These are phyloP conservation scores for Ennomos erosarius DNA, from an alignment of 2,888 invertebrate genomes.

Conservation along the genomic window DNA sequence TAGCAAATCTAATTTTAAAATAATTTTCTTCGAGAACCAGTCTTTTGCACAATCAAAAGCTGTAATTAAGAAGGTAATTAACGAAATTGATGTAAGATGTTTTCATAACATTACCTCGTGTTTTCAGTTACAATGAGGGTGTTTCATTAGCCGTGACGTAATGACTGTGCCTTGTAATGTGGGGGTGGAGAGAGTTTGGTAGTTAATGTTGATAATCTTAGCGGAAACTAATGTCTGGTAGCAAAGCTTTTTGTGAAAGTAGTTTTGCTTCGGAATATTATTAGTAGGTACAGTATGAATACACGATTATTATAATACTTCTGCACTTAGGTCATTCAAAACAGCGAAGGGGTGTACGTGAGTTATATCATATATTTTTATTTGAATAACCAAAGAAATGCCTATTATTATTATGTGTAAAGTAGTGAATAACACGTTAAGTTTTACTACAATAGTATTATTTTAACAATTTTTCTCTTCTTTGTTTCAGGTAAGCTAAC, in stretches of 20 bases:
- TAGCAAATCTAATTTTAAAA: too few relatives aligned
- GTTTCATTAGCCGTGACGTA: conserved; percentile 62
- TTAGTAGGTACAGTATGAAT: too few relatives aligned
- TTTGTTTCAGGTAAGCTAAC: conserved; percentile 19
- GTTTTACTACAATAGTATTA: too few relatives aligned
- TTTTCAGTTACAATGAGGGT: conserved; percentile 51
- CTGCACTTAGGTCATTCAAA: too few relatives aligned
- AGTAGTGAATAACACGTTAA: too few relatives aligned
- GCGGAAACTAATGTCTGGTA: conserved; percentile 7
- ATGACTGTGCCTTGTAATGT: conserved; percentile 47
- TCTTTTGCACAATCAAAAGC: conserved; percentile 6
- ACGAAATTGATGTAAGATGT: conserved; percentile 22
- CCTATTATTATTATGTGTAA: too few relatives aligned
- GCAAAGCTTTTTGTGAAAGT: conserved; percentile 1
- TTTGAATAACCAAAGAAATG: too few relatives aligned
- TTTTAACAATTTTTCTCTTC: conserved; percentile 1
- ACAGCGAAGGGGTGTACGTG: too few relatives aligned
- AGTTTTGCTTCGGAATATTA: too few relatives aligned
- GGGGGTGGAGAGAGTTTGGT: conserved; percentile 47
- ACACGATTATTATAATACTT: too few relatives aligned
- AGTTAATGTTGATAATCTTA: conserved; percentile 42
- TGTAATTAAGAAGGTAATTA: conserved; percentile 18
- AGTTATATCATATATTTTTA: too few relatives aligned
- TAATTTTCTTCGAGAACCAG: conserved; percentile 5
- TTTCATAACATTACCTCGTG: conserved; percentile 29